These are phyloP conservation scores for Lutjanus campechanus DNA, from an alignment of 2,797 vertebrate genomes.

Conservation along the genomic window DNA sequence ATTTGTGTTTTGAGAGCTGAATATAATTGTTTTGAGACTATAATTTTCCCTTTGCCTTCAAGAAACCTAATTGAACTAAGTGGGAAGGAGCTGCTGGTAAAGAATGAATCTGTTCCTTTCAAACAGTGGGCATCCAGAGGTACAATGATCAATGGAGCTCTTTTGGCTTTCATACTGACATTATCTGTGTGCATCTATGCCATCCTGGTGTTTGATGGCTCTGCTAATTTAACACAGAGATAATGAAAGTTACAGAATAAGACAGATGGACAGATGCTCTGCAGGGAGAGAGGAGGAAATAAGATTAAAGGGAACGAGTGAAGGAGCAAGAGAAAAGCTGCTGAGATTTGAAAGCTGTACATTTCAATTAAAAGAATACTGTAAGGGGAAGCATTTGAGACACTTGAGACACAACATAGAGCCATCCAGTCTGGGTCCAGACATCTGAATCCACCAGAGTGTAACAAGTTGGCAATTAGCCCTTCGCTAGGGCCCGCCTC, in stretches of 20 bases:
- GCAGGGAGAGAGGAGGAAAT: neutral
- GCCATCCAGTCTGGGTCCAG: neutral
- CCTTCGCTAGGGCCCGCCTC: too few relatives aligned
- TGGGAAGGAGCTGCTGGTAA: constrained; percentile 45
- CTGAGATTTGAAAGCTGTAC: constrained; percentile 1
- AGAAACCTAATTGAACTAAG: constrained; percentile 60
- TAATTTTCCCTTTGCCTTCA: constrained; percentile 56
- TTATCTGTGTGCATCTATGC: constrained; percentile 14
- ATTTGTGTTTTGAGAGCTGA: constrained; percentile 56
- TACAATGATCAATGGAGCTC: constrained; percentile 18
- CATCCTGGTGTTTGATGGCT: constrained; percentile 31
- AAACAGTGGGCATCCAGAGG: constrained; percentile 45
- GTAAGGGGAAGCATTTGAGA: neutral
- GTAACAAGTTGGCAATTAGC: too few relatives aligned
- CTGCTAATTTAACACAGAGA: constrained; percentile 18
- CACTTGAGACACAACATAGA: neutral
- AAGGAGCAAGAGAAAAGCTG: neutral
- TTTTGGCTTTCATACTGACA: constrained; percentile 4
- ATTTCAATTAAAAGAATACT: neutral
- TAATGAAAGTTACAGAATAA: constrained; percentile 15
- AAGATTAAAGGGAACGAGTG: neutral
- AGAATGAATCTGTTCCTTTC: constrained; percentile 47
- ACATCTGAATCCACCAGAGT: too few relatives aligned
- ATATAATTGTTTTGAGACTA: constrained; percentile 65
- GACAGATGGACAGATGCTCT: neutral